Evolutionary conservation across 2,113 vertebrate genomes (phyloP).

Genomic region (Dryoscopus gambensis): DNA sequence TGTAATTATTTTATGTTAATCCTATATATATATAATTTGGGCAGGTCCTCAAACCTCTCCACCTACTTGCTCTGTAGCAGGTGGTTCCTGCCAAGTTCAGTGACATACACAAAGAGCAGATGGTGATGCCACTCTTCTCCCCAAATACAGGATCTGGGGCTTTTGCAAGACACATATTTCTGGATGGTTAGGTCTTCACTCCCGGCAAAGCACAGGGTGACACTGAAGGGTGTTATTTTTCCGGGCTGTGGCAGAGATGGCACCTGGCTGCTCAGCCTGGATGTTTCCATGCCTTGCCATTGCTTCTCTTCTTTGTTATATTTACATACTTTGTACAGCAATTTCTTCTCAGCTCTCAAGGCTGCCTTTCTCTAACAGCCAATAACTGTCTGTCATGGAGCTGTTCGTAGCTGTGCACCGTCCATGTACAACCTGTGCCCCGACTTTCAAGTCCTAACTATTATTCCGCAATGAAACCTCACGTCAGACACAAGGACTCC

Average conservation of each 20-base stretch:
- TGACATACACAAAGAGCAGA: neutral
- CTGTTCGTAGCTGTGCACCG: neutral
- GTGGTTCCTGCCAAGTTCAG: neutral
- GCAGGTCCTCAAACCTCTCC: neutral
- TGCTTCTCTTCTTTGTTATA: neutral
- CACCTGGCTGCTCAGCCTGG: neutral
- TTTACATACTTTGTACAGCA: neutral
- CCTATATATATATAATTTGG: neutral
- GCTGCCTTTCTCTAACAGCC: neutral
- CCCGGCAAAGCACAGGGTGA: neutral
- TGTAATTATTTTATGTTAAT: neutral
- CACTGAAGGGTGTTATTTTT: neutral
- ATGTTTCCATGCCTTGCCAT: neutral
- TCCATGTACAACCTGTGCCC: neutral
- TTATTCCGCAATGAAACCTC: neutral
- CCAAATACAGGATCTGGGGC: neutral
- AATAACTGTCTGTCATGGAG: neutral
- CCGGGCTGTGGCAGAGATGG: neutral
- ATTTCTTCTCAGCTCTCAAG: neutral
- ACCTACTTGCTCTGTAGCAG: neutral
- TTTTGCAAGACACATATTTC: neutral
- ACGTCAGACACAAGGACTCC: rapidly evolving
- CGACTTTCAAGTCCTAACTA: neutral
- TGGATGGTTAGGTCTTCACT: neutral
- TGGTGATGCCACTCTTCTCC: neutral